These are phyloP conservation scores for Thripadectes ignobilis DNA, from an alignment of 2,797 vertebrate genomes.

Conservation along the genomic window DNA sequence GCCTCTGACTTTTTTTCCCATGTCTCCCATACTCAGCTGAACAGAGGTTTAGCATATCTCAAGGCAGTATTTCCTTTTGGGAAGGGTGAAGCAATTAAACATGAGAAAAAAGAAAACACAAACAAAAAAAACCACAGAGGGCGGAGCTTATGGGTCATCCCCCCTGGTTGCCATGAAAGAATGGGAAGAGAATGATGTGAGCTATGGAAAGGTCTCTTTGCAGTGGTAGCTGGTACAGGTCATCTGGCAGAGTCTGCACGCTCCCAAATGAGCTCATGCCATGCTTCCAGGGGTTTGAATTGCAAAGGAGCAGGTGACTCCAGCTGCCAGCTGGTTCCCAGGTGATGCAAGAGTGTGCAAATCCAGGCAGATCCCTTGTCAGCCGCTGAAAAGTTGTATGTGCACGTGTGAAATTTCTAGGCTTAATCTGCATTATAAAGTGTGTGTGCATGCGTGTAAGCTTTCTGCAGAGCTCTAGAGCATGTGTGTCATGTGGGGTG, in stretches of 20 bases:
- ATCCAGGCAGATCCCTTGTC: neutral
- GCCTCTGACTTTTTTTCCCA: neutral
- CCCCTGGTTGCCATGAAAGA: neutral
- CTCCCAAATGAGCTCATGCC: neutral
- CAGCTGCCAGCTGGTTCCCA: neutral
- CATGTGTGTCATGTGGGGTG: neutral
- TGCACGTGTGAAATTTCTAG: neutral
- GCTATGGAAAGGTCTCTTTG: neutral
- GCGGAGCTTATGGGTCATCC: neutral
- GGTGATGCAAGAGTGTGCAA: neutral
- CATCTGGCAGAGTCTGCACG: fast-evolving
- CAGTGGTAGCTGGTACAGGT: neutral
- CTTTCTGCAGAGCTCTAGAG: conserved; percentile 25
- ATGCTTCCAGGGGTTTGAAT: neutral
- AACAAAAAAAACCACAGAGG: fast-evolving
- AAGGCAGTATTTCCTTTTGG: neutral
- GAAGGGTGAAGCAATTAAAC: neutral
- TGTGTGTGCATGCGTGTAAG: neutral
- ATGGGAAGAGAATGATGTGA: neutral
- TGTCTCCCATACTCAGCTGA: neutral
- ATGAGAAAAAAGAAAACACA: neutral
- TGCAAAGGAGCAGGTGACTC: neutral
- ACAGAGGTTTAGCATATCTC: neutral
- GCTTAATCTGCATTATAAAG: neutral
- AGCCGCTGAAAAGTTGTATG: neutral